Conservation (phyloP, 2,113 vertebrate genomes). For the Saccopteryx bilineata region DNA sequence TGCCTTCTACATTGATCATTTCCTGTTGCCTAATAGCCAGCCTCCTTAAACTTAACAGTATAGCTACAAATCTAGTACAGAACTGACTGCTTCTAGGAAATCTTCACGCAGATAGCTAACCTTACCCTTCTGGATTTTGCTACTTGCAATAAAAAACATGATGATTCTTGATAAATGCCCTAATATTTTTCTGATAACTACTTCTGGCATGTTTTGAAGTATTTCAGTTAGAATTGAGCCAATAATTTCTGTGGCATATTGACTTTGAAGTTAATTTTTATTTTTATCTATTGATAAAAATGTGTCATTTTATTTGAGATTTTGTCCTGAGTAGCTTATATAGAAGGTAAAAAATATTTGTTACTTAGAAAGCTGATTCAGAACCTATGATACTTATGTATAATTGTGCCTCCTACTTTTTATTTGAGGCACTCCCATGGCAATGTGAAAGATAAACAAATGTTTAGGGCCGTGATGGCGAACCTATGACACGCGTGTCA, state of each 20-base stretch:
- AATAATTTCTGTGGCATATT: neutral
- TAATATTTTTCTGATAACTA: neutral
- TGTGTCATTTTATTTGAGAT: neutral
- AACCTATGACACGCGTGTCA: no score
- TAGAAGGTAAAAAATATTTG: neutral
- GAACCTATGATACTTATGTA: neutral
- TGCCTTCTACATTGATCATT: neutral
- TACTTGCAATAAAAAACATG: neutral
- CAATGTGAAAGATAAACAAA: neutral
- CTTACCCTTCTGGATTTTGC: neutral
- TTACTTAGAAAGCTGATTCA: neutral
- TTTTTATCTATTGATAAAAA: constrained; percentile 11
- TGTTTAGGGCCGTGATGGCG: no score
- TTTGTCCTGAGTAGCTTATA: neutral
- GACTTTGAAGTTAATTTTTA: constrained; percentile 35
- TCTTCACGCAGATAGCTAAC: neutral
- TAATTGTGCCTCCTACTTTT: neutral
- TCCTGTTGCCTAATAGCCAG: neutral
- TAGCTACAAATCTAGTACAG: constrained; percentile 11
- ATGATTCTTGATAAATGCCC: neutral
- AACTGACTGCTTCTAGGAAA: constrained; percentile 19
- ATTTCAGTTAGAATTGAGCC: neutral
- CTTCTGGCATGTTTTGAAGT: neutral
- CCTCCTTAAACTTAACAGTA: neutral
- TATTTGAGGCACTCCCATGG: neutral